A percentile compares a stretch with the other conserved stretches of the same genome.
Evolutionary conservation across 35 echinoderm and acorn worm species (phyloP).

Genomic region (Apostichopus parvimensis): DNA sequence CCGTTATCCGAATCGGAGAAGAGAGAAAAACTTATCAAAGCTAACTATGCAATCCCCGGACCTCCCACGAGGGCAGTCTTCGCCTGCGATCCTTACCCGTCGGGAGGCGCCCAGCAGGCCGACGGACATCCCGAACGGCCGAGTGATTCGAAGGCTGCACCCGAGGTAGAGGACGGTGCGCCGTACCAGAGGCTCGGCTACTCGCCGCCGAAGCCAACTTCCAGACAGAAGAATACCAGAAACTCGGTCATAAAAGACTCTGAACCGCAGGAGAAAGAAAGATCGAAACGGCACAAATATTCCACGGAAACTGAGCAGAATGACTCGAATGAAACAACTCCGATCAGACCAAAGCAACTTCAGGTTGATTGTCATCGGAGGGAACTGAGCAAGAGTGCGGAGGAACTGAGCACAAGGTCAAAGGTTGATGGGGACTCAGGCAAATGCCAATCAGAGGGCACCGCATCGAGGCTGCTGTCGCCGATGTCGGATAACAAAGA

Average conservation of each 20-base stretch:
- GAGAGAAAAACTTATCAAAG: constrained; percentile 30
- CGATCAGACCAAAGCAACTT: background rate
- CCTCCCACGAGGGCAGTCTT: constrained; percentile 52
- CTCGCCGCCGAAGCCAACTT: constrained; percentile 33
- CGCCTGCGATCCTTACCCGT: constrained; percentile 1
- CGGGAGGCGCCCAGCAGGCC: background rate
- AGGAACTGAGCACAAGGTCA: constrained; percentile 46
- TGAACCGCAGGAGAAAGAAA: constrained; percentile 25
- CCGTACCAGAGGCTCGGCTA: constrained; percentile 38
- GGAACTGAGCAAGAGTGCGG: constrained; percentile 23
- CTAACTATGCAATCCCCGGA: constrained; percentile 62
- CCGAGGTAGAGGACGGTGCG: constrained; percentile 6
- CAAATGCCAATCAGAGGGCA: background rate
- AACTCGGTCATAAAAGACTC: constrained; percentile 53
- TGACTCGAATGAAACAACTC: background rate
- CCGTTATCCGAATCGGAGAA: constrained; percentile 16
- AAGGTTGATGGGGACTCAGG: background rate
- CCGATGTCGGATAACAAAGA: constrained; percentile 44
- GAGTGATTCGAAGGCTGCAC: background rate
- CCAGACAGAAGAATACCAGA: constrained; percentile 40
- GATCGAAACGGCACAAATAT: constrained; percentile 45
- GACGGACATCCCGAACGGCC: too few relatives aligned
- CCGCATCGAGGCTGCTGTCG: background rate
- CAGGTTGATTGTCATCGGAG: background rate
- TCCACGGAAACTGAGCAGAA: background rate